Conservation (phyloP, 2,797 vertebrate species). For the Cuniculus paca region DNA sequence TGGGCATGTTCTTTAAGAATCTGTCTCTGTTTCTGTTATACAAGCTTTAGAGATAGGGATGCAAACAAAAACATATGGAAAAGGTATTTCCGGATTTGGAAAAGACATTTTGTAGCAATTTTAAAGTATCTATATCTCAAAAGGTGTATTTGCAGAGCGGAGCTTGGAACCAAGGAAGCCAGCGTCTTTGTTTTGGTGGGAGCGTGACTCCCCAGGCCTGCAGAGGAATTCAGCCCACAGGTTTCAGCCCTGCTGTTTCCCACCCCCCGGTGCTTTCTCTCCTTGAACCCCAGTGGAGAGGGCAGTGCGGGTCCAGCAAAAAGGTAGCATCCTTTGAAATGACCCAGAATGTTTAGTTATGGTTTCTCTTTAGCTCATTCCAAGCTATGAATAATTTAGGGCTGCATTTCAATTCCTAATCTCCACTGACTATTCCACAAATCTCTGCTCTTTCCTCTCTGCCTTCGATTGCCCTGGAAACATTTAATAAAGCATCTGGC, state of each 20-base stretch:
- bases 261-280: neutral
- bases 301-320: neutral
- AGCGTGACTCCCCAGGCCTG: fast-evolving
- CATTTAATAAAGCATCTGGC: neutral
- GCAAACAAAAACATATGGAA: constrained; percentile 22
- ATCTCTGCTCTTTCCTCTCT: neutral
- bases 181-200: neutral
- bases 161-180: neutral
- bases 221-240: neutral
- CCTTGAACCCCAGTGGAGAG: no score
- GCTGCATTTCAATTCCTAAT: neutral
- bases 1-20: neutral
- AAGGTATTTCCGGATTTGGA: constrained; percentile 28
- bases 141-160: neutral
- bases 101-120: neutral
- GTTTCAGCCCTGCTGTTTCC: neutral
- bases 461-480: neutral
- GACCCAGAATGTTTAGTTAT: neutral
- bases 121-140: neutral
- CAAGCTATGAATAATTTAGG: constrained; percentile 7
- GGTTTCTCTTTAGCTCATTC: neutral
- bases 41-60: neutral
- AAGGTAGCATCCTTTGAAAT: neutral
- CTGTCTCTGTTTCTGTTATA: constrained; percentile 5
- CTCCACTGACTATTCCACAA: neutral